These are phyloP conservation scores for Cheilosia pagana DNA, from an alignment of 2,888 invertebrate species.

Conservation along the genomic window DNA sequence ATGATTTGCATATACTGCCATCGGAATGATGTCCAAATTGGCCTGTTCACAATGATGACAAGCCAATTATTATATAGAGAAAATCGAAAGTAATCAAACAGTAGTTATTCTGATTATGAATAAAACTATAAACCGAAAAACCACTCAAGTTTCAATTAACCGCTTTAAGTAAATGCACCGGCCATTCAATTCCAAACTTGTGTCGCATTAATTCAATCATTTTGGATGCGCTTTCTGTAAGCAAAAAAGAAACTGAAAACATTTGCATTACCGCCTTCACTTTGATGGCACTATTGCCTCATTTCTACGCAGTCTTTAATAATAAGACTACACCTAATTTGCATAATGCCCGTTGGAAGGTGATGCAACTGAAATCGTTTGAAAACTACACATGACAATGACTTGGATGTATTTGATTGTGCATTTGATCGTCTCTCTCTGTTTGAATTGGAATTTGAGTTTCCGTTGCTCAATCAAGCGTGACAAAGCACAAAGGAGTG, in stretches of 20 bases:
- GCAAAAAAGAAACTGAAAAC: too few species aligned
- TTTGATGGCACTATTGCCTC: not conserved
- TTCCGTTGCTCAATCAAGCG: conserved; percentile 51
- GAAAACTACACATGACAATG: conserved; percentile 16
- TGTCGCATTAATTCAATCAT: conserved; percentile 5
- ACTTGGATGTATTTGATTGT: conserved; percentile 47
- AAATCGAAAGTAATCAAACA: too few species aligned
- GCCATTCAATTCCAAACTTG: not conserved
- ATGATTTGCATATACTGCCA: too few species aligned
- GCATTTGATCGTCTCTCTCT: conserved; percentile 48
- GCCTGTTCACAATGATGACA: too few species aligned
- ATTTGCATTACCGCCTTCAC: not conserved
- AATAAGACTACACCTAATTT: conserved; percentile 26
- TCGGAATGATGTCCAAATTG: too few species aligned
- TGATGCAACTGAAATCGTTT: conserved; percentile 36
- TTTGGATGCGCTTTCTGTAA: conserved; percentile 14
- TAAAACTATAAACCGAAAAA: too few species aligned
- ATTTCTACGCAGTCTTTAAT: not conserved
- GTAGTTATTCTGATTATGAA: too few species aligned
- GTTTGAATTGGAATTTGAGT: conserved; percentile 51
- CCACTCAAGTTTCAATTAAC: too few species aligned
- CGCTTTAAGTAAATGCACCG: too few species aligned
- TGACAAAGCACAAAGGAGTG: conserved; percentile 34
- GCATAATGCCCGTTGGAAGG: conserved; percentile 33
- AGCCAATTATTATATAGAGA: too few species aligned